phyloP scores from a whole-genome alignment of 2,113 vertebrate species.

The Anarhynchus alexandrinus region DNA sequence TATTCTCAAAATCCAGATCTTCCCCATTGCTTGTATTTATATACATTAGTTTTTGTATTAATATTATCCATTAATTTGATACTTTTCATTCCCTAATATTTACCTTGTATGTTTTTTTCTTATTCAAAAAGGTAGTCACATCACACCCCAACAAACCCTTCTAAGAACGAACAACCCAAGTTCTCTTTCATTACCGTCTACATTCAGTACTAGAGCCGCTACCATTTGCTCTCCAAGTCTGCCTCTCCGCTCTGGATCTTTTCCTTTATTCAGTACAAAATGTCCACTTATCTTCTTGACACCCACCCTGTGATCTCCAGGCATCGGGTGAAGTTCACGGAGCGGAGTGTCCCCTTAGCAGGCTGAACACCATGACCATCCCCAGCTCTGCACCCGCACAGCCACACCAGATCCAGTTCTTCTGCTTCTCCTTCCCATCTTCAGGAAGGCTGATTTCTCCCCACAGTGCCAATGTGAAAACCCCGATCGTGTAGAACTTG shows the following conservation, averaged over 20 bases:
- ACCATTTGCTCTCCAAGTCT: background rate
- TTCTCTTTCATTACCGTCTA: background rate
- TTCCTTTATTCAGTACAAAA: background rate
- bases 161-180: background rate
- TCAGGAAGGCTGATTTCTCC: background rate
- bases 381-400: background rate
- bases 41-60: background rate
- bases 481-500: fast-evolving
- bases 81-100: background rate
- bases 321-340: background rate
- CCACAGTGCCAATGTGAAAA: background rate
- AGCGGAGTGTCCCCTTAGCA: background rate
- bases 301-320: background rate
- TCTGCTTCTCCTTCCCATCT: background rate
- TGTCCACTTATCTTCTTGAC: background rate
- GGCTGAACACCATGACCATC: fast-evolving
- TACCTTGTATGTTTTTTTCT: background rate
- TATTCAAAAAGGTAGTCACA: background rate
- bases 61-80: background rate
- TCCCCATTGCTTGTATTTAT: fast-evolving
- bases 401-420: background rate
- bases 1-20: background rate
- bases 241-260: background rate
- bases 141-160: background rate
- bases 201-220: background rate